These are phyloP conservation scores for Musca domestica DNA, from an alignment of 1,140 invertebrate species.

Conservation along the genomic window DNA sequence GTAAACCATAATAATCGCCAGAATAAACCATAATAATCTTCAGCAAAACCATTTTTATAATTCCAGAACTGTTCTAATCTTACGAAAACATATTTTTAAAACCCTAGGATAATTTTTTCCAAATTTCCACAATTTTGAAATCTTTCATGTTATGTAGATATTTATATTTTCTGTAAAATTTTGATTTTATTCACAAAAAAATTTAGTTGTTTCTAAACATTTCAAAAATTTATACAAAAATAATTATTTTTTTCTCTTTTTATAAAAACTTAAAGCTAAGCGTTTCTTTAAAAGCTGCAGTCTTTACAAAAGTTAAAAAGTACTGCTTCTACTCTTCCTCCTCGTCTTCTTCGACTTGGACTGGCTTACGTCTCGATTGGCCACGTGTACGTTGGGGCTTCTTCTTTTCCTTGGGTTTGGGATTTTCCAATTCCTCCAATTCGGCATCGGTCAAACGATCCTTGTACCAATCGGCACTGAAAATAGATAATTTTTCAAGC, in stretches of 20 bases:
- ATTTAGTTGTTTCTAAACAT: slow-evolving; percentile 16
- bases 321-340: slow-evolving; percentile 31
- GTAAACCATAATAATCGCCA: too few relatives aligned
- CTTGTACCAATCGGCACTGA: slow-evolving; percentile 83
- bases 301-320: not conserved
- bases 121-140: too few relatives aligned
- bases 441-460: slow-evolving; percentile 76
- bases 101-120: too few relatives aligned
- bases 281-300: not conserved
- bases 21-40: too few relatives aligned
- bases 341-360: slow-evolving; percentile 33
- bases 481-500: slow-evolving; percentile 28
- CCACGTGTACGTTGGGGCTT: slow-evolving; percentile 56
- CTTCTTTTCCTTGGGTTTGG: slow-evolving; percentile 61
- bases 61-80: too few relatives aligned
- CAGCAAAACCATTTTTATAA: too few relatives aligned
- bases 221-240: slow-evolving; percentile 1
- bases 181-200: not conserved
- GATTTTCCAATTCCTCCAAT: slow-evolving; percentile 74
- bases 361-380: slow-evolving; percentile 36
- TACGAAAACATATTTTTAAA: too few relatives aligned
- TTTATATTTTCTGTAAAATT: not conserved
- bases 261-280: slow-evolving; percentile 21
- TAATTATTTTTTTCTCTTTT: not conserved
- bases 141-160: not conserved